phyloP scores from a whole-genome alignment of 2,113 vertebrate species.

The Hypomesus transpacificus region DNA sequence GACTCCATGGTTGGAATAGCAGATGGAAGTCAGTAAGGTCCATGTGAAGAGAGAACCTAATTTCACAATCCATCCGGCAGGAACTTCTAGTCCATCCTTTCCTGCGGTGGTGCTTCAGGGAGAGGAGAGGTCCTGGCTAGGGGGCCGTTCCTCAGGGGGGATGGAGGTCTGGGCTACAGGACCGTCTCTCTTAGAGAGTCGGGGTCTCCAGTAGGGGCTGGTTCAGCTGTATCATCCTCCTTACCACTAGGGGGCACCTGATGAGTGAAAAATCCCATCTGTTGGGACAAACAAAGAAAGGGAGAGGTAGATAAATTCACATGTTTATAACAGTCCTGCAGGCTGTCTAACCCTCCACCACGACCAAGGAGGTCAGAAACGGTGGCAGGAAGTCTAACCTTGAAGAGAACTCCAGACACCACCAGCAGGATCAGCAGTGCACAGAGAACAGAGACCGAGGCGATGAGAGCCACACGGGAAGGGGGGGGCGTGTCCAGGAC shows the following conservation, averaged over 20 bases:
- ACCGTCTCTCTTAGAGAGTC: not conserved
- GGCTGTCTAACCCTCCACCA: not conserved
- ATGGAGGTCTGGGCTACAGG: not conserved
- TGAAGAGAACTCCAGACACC: constrained; percentile 7
- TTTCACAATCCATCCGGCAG: too few relatives aligned
- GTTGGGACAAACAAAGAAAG: not conserved
- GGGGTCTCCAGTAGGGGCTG: not conserved
- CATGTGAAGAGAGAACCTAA: too few relatives aligned
- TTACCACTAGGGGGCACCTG: not conserved
- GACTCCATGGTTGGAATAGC: too few relatives aligned
- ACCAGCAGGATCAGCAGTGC: constrained; percentile 4
- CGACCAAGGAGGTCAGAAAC: not conserved
- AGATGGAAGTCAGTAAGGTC: too few relatives aligned
- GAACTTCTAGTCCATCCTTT: too few relatives aligned
- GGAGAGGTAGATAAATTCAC: too few relatives aligned
- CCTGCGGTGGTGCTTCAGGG: too few relatives aligned
- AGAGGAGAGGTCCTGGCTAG: not conserved
- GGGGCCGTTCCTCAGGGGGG: not conserved
- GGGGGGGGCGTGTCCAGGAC: constrained; percentile 1
- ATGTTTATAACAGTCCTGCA: not conserved
- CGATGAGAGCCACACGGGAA: not conserved
- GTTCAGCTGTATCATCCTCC: not conserved
- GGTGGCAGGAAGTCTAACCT: constrained; percentile 7
- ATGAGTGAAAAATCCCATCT: constrained; percentile 17
- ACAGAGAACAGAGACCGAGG: not conserved